phyloP scores from a whole-genome alignment of 1,140 invertebrate species.

The Cherax destructor region DNA sequence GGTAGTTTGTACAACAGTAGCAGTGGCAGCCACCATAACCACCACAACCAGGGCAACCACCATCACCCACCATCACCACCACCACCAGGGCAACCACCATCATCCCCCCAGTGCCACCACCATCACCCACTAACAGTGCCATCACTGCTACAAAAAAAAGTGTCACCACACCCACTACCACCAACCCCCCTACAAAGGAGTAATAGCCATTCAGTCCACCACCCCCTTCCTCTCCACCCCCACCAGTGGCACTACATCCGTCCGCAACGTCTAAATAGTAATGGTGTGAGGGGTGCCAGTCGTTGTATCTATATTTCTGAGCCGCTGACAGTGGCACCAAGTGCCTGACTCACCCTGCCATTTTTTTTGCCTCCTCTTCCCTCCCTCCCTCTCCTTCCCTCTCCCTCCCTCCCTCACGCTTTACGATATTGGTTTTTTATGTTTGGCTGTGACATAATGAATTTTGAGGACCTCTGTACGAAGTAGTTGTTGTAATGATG shows the following conservation, averaged over 20 bases:
- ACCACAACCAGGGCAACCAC: too few species aligned
- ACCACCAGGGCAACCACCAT: too few species aligned
- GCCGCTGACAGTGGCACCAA: not conserved
- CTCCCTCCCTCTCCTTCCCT: not conserved
- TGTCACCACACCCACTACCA: too few species aligned
- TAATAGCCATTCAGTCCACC: not conserved
- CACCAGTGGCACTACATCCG: not conserved
- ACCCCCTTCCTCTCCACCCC: too few species aligned
- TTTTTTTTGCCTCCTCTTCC: not conserved
- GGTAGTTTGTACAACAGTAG: too few species aligned
- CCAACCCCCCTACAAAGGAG: not conserved
- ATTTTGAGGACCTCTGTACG: not conserved
- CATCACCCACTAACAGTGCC: too few species aligned
- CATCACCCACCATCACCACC: too few species aligned
- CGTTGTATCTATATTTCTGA: not conserved
- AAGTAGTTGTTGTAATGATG: too few species aligned
- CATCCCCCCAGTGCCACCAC: too few species aligned
- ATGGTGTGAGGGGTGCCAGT: not conserved
- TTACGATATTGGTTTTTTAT: conserved; percentile 7
- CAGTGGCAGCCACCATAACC: too few species aligned
- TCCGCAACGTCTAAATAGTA: not conserved
- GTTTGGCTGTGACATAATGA: not conserved
- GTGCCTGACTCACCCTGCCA: not conserved
- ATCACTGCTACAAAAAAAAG: too few species aligned
- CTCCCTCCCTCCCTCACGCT: not conserved